Conservation (phyloP, 2,113 vertebrate species). For the Pongo abelii region DNA sequence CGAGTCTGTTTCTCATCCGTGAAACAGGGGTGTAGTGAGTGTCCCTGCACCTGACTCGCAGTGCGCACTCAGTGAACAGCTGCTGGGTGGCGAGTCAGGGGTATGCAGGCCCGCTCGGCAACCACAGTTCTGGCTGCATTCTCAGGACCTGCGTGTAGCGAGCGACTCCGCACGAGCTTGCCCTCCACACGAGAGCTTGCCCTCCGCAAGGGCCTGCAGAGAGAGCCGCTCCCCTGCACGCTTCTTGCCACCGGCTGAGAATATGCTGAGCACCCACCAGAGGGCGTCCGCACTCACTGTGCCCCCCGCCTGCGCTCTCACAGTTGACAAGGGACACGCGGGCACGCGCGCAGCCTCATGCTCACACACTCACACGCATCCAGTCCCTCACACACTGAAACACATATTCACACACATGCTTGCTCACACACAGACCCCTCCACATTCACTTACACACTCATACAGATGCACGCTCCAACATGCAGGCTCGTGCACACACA, state of each 20-base stretch:
- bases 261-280: neutral
- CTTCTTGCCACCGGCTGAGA: rapidly evolving
- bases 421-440: neutral
- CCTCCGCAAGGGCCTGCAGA: too few relatives aligned
- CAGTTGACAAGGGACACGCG: too few relatives aligned
- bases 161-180: too few relatives aligned
- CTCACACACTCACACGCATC: too few relatives aligned
- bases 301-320: neutral
- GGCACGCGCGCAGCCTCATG: neutral
- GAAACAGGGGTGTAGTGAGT: neutral
- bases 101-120: rapidly evolving
- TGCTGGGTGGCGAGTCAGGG: rapidly evolving
- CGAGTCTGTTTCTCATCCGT: neutral
- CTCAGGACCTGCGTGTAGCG: neutral
- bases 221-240: neutral
- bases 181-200: too few relatives aligned
- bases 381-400: neutral
- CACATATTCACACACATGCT: too few relatives aligned
- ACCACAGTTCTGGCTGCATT: rapidly evolving
- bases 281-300: neutral
- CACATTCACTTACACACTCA: neutral
- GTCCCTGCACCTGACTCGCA: rapidly evolving
- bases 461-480: neutral
- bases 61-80: neutral
- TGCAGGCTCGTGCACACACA: neutral